Evolutionary conservation across 2,888 invertebrate species (phyloP), one percentile per base, ranked within the genome.

Genomic region (Lingula anatina): DNA sequence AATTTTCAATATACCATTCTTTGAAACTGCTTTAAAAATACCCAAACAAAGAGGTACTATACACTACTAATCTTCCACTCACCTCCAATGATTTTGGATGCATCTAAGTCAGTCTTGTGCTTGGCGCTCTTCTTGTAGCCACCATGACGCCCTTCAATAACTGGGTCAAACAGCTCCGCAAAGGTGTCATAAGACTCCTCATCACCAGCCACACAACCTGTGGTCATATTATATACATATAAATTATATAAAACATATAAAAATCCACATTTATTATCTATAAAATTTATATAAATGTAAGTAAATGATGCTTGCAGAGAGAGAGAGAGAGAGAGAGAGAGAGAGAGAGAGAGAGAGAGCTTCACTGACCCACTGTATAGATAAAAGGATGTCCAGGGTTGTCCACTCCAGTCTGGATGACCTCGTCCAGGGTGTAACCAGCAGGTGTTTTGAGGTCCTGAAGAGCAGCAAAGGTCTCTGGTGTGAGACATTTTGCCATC

Each of bases 71-170:
- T n/a, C 43, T 57, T 57, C 12, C 57, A 20, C 26, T 53, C 47
- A 15, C 38, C 38, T 38, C 38, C 38, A 20, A 20, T 15, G n/a
- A n/a, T 43, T 31, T 54, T 49, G 18, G 37, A 37, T 23, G 7
- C 45, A 42, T 57, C 47, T 23, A 57, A 54, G 41, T 57, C 50
- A 18, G 57, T 57, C 41, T 44, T 42, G 50, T 57, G 57, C 47
- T 47, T 49, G 23, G 40, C 50, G 36, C 46, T 44, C 5, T 48
- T 24, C 5, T 24, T 42, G 39, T 55, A 57, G 5, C 57, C 57
- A 21, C 52, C 46, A 41, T 57, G 57, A 2, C 57, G 53, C n/a
- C n/a, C 70, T 47, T 70, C 92, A 79, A 69, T 61, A 44, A 69
- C 59, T 3, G 61, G 64, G 49, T 66, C 54, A 23, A 69, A 58